Evolutionary conservation across 1,140 invertebrate genomes (phyloP).

Genomic region (Ectropis grisescens): DNA sequence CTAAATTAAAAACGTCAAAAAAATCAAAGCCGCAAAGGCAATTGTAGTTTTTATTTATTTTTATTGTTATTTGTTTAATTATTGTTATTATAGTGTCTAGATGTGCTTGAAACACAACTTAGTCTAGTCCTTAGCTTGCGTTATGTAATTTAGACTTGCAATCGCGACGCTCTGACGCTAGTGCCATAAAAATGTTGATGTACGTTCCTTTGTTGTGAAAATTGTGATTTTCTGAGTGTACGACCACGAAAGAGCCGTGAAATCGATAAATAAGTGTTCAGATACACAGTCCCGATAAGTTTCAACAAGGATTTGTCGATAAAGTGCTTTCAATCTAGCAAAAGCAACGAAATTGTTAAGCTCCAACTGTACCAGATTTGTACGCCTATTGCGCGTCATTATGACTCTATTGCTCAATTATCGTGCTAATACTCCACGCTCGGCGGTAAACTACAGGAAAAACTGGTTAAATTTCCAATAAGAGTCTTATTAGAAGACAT

Average conservation of each 20-base stretch:
- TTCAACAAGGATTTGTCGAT: slow-evolving; percentile 9
- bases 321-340: background rate
- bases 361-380: slow-evolving; percentile 2
- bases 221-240: slow-evolving; percentile 22
- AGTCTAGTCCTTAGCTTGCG: slow-evolving; percentile 52
- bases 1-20: slow-evolving; percentile 63
- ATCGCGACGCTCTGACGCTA: slow-evolving; percentile 30
- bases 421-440: slow-evolving; percentile 1
- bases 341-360: background rate
- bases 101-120: slow-evolving; percentile 33
- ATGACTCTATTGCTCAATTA: slow-evolving; percentile 12
- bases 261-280: too few relatives aligned
- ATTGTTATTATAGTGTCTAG: slow-evolving; percentile 28
- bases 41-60: slow-evolving; percentile 53
- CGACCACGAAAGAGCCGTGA: too few relatives aligned
- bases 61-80: slow-evolving; percentile 60
- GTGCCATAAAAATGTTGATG: slow-evolving; percentile 57
- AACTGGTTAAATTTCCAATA: slow-evolving; percentile 22
- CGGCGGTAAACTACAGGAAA: slow-evolving; percentile 7
- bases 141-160: slow-evolving; percentile 19
- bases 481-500: slow-evolving; percentile 21
- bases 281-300: too few relatives aligned
- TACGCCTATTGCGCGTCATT: slow-evolving; percentile 1
- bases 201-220: slow-evolving; percentile 51
- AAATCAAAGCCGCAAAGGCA: slow-evolving; percentile 54